Conservation (phyloP, 2,888 invertebrate genomes). For the Diarsia dahlii region DNA sequence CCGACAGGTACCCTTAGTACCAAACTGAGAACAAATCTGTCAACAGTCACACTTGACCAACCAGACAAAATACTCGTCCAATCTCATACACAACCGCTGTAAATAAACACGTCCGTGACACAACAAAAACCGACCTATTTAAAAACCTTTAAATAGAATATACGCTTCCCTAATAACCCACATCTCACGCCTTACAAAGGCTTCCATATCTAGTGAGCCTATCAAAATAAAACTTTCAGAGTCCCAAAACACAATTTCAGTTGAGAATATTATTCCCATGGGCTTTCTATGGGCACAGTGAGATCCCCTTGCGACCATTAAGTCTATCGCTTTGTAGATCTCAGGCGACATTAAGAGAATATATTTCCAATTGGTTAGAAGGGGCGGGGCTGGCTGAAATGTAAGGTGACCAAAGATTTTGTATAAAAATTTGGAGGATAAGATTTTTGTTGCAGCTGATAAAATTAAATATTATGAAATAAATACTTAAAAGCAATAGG, state of each 20-base stretch:
- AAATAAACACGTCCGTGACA: slow-evolving; percentile 18
- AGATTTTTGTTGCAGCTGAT: background rate
- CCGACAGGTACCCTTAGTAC: no score
- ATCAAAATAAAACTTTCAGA: slow-evolving; percentile 63
- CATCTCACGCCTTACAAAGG: slow-evolving; percentile 45
- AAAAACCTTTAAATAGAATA: slow-evolving; percentile 23
- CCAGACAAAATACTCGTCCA: background rate
- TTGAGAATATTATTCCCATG: slow-evolving; percentile 64
- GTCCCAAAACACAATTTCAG: slow-evolving; percentile 60
- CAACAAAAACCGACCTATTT: background rate
- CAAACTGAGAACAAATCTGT: background rate
- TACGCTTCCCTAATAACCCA: slow-evolving; percentile 17
- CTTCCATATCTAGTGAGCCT: slow-evolving; percentile 22
- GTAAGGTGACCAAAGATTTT: slow-evolving; percentile 38
- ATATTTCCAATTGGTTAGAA: slow-evolving; percentile 77
- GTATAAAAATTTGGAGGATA: background rate
- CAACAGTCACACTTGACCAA: background rate
- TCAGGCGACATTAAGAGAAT: slow-evolving; percentile 77
- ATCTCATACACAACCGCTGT: background rate
- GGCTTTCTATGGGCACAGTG: slow-evolving; percentile 57
- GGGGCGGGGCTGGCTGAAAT: slow-evolving; percentile 60
- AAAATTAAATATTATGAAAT: background rate
- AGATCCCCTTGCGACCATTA: slow-evolving; percentile 72
- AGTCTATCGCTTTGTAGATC: slow-evolving; percentile 78
- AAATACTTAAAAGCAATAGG: no score